Conservation (phyloP, 2,797 vertebrate genomes). For the Phrynocephalus vlangalii region DNA sequence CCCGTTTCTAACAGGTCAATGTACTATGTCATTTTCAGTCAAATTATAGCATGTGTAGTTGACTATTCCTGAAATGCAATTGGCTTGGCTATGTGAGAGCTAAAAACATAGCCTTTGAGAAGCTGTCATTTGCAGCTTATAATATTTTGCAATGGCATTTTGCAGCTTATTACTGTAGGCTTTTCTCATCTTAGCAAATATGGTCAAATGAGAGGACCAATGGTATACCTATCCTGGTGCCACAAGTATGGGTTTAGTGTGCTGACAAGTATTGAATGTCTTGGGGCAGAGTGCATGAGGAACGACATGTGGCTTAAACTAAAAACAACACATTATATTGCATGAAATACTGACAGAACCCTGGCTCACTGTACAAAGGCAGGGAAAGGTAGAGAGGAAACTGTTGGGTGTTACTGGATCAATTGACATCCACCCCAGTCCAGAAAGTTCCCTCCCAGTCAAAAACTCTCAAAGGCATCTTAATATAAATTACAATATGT, state of each 20-base stretch:
- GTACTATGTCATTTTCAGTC: conserved; percentile 59
- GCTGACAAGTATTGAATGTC: background rate
- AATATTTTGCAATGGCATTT: conserved; percentile 33
- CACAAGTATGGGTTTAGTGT: background rate
- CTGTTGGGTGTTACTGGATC: too few relatives aligned
- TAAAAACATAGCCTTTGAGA: conserved; percentile 31
- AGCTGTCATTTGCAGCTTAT: background rate
- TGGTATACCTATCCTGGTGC: background rate
- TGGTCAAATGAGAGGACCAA: background rate
- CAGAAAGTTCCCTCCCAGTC: too few relatives aligned
- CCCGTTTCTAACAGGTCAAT: conserved; percentile 29
- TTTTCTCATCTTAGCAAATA: background rate
- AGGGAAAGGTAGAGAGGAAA: too few relatives aligned
- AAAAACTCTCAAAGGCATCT: too few relatives aligned
- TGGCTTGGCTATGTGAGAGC: conserved; percentile 57
- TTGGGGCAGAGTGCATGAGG: too few relatives aligned
- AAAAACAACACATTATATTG: too few relatives aligned
- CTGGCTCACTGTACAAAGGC: too few relatives aligned
- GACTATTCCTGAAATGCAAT: conserved; percentile 47
- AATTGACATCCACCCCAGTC: too few relatives aligned
- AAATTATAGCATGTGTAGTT: conserved; percentile 41
- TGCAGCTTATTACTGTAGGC: background rate
- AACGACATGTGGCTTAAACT: too few relatives aligned
- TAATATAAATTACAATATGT: too few relatives aligned
- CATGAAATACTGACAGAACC: too few relatives aligned